phyloP scores from a whole-genome alignment of 2,888 invertebrate species.

The Pollenia amentaria region DNA sequence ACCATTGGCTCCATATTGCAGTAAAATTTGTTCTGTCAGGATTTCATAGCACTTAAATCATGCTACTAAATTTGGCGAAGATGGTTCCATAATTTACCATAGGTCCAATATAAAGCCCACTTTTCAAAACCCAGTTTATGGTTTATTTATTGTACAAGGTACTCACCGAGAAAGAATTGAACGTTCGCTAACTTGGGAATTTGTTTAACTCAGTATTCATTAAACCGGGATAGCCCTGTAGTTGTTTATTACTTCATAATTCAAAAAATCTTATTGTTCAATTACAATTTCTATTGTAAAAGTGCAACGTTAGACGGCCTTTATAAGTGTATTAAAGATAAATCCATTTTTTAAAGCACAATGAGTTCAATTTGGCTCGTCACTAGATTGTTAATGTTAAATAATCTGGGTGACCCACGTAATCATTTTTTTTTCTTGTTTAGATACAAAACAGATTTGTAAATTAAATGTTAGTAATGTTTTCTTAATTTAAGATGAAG shows the following conservation, averaged over 20 bases:
- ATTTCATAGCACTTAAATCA: too few relatives aligned
- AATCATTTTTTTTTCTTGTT: constrained; percentile 12
- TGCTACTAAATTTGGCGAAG: too few relatives aligned
- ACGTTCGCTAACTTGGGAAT: too few relatives aligned
- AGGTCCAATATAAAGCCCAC: too few relatives aligned
- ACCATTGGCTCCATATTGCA: too few relatives aligned
- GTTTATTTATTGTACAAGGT: too few relatives aligned
- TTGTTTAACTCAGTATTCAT: too few relatives aligned
- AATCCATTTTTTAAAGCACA: constrained; percentile 26
- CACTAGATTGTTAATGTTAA: constrained; percentile 19
- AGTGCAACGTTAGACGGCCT: neutral
- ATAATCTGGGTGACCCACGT: constrained; percentile 11
- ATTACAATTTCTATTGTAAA: constrained; percentile 14
- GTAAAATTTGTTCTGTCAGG: too few relatives aligned
- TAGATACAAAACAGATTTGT: neutral
- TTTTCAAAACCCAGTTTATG: too few relatives aligned
- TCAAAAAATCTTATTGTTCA: constrained; percentile 3
- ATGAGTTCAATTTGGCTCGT: constrained; percentile 42
- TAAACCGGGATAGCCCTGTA: too few relatives aligned
- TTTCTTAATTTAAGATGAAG: constrained; percentile 27
- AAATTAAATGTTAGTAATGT: constrained; percentile 1
- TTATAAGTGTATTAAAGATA: constrained; percentile 15
- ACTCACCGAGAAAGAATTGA: too few relatives aligned
- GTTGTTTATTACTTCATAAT: constrained; percentile 18
- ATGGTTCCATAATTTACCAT: too few relatives aligned